Conservation (phyloP, 2,888 invertebrate species). For the Netelia fuscicornis region DNA sequence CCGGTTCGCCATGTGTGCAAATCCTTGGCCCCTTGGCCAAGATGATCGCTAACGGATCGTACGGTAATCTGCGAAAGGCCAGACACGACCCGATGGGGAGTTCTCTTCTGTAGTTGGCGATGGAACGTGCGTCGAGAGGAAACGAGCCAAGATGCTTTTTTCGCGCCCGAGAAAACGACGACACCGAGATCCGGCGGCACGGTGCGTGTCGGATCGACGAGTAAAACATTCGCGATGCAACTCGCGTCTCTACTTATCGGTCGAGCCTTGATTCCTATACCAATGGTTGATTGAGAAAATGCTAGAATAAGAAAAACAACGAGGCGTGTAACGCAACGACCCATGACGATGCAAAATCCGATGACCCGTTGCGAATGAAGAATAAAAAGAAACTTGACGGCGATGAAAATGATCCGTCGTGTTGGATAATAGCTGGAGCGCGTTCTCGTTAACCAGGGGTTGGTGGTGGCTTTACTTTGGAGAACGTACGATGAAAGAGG, state of each 20-base stretch:
- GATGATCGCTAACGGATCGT: constrained; percentile 46
- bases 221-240: background rate
- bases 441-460: constrained; percentile 23
- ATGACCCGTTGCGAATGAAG: constrained; percentile 42
- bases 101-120: constrained; percentile 50
- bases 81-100: constrained; percentile 9
- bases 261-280: constrained; percentile 23
- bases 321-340: constrained; percentile 8
- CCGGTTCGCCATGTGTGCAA: background rate
- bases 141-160: constrained; percentile 34
- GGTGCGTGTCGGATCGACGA: too few relatives aligned
- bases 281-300: constrained; percentile 46
- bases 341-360: constrained; percentile 19
- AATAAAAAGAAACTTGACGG: constrained; percentile 36
- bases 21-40: constrained; percentile 4
- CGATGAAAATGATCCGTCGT: constrained; percentile 57
- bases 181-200: too few relatives aligned
- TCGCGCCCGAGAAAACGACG: background rate
- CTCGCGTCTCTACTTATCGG: background rate
- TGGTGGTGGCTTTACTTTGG: constrained; percentile 41
- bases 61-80: constrained; percentile 56
- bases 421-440: constrained; percentile 63
- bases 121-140: constrained; percentile 53
- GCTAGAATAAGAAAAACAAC: constrained; percentile 26
- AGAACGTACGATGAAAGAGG: constrained; percentile 63